phyloP scores from a whole-genome alignment of 2,888 invertebrate species.

The Zygothrica quintamaculata region DNA sequence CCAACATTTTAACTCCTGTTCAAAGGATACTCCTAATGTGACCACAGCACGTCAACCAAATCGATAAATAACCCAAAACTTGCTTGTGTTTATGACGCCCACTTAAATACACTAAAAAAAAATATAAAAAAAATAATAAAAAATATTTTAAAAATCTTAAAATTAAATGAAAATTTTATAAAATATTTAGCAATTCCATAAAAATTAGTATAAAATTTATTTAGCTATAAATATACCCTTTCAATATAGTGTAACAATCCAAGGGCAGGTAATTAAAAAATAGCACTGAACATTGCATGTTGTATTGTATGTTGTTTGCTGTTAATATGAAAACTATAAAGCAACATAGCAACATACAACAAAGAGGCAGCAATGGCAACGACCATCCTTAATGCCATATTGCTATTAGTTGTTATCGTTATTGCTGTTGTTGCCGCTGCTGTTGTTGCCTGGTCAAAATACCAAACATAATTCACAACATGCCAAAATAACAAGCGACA shows the following conservation, averaged over 20 bases:
- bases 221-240: too few relatives aligned
- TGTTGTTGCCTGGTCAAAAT: constrained; percentile 62
- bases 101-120: too few relatives aligned
- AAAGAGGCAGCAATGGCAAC: too few relatives aligned
- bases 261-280: constrained; percentile 49
- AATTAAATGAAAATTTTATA: not conserved
- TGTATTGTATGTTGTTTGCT: constrained; percentile 27
- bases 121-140: not conserved
- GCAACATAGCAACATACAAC: too few relatives aligned
- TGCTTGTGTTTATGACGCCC: too few relatives aligned
- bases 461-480: constrained; percentile 80
- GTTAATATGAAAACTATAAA: constrained; percentile 50
- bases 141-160: not conserved
- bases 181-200: not conserved
- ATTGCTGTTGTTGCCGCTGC: constrained; percentile 26
- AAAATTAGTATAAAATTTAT: too few relatives aligned
- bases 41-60: constrained; percentile 57
- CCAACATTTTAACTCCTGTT: constrained; percentile 41
- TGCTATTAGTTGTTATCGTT: constrained; percentile 14
- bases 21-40: constrained; percentile 53
- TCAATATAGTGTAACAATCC: not conserved
- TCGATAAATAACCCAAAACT: constrained; percentile 32
- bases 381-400: constrained; percentile 31
- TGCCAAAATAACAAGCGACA: constrained; percentile 73
- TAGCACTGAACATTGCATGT: constrained; percentile 57